Conservation (phyloP, 1,140 invertebrate species). For the Geopemphigus sp. region DNA sequence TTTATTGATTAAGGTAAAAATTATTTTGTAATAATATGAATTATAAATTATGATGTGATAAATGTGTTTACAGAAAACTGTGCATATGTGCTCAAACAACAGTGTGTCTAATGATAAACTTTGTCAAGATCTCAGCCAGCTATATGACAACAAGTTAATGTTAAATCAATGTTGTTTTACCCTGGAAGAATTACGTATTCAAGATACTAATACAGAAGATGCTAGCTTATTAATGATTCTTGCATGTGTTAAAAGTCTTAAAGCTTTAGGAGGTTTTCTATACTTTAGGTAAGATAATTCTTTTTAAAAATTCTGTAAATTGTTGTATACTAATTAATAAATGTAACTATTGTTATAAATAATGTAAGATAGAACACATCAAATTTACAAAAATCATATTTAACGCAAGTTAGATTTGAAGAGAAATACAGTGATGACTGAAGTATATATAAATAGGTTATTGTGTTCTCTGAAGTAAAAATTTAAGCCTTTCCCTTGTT, state of each 20-base stretch:
- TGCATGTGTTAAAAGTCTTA: slow-evolving; percentile 53
- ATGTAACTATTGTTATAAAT: too few species aligned
- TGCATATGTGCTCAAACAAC: slow-evolving; percentile 10
- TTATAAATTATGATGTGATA: background rate
- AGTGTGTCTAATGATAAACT: slow-evolving; percentile 23
- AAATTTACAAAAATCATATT: too few species aligned
- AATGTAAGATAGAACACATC: too few species aligned
- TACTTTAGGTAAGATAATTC: slow-evolving; percentile 53
- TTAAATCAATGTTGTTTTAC: slow-evolving; percentile 52
- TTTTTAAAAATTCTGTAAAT: too few species aligned
- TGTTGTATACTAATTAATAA: too few species aligned
- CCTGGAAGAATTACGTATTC: slow-evolving; percentile 53
- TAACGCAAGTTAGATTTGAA: too few species aligned
- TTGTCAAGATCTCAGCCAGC: background rate
- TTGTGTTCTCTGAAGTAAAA: too few species aligned
- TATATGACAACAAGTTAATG: slow-evolving; percentile 15
- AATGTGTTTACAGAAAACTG: background rate
- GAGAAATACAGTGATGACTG: too few species aligned
- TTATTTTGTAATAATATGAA: background rate
- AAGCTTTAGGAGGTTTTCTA: slow-evolving; percentile 54
- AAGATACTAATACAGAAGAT: slow-evolving; percentile 55
- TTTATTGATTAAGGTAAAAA: slow-evolving; percentile 52
- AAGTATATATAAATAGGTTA: too few species aligned
- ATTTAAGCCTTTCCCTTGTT: too few species aligned
- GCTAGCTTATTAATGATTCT: slow-evolving; percentile 53